phyloP scores from a whole-genome alignment of 53 echinoderm and acorn worm genomes.

The Paelopatides confundens region DNA sequence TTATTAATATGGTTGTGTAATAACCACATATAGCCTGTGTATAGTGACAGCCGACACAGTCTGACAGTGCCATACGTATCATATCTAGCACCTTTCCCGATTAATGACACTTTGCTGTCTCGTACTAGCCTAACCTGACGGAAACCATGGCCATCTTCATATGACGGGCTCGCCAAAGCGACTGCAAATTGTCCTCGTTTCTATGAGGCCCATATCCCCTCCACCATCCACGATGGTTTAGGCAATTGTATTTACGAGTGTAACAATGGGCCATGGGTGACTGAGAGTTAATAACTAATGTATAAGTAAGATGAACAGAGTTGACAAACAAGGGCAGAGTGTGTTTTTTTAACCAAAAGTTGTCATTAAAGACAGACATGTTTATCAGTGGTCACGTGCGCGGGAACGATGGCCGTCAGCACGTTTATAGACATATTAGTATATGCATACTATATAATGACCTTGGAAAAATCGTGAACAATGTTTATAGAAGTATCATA shows the following conservation, averaged over 20 bases:
- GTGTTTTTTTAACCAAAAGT: not conserved
- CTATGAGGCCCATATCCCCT: not conserved
- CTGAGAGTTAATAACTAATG: not conserved
- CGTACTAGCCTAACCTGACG: slow-evolving; percentile 11
- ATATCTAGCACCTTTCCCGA: slow-evolving; percentile 9
- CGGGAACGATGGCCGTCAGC: not conserved
- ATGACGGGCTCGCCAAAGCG: not conserved
- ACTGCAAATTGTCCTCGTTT: slow-evolving; percentile 26
- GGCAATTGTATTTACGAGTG: not conserved
- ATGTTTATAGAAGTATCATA: no score
- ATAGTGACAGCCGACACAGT: no score
- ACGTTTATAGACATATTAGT: no score
- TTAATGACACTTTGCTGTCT: slow-evolving; percentile 27
- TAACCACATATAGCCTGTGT: no score
- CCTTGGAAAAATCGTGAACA: no score
- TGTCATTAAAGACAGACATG: not conserved
- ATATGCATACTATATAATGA: no score
- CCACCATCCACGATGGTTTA: not conserved
- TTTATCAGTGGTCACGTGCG: not conserved
- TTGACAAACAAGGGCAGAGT: not conserved
- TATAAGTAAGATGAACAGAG: not conserved
- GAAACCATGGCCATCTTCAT: slow-evolving; percentile 32
- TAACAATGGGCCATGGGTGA: not conserved
- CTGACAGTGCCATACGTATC: not conserved
- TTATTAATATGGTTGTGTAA: no score